Conservation (phyloP, 2,113 vertebrate species). For the Arothron firmamentum region DNA sequence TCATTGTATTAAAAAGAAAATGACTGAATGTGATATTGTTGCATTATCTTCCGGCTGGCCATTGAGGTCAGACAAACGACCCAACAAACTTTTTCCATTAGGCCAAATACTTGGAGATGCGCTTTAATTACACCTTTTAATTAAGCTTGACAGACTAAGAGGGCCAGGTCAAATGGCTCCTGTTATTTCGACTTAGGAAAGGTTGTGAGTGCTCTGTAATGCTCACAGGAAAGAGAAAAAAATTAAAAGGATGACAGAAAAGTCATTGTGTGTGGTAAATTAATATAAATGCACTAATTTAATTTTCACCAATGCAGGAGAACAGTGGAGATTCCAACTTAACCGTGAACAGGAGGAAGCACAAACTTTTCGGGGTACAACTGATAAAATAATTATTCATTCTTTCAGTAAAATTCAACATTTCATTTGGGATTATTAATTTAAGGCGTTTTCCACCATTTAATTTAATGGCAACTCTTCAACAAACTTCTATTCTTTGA, state of each 20-base stretch:
- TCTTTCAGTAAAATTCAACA: neutral
- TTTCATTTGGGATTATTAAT: neutral
- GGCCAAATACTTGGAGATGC: slow-evolving; percentile 7
- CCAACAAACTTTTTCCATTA: slow-evolving; percentile 33
- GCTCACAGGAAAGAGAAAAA: neutral
- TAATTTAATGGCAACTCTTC: neutral
- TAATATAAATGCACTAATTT: too few species aligned
- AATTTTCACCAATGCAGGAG: neutral
- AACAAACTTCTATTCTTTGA: slow-evolving; percentile 14
- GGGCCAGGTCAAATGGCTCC: slow-evolving; percentile 29
- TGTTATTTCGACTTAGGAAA: slow-evolving; percentile 26
- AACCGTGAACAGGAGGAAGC: neutral
- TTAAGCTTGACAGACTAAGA: slow-evolving; percentile 34
- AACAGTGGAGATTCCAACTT: neutral
- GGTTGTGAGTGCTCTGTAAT: slow-evolving; percentile 14
- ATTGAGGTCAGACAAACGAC: slow-evolving; percentile 30
- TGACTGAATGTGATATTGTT: neutral
- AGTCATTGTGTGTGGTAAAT: neutral
- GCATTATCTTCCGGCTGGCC: neutral
- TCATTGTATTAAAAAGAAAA: too few species aligned
- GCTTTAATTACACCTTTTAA: slow-evolving; percentile 54
- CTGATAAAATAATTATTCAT: neutral
- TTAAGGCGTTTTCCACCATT: neutral
- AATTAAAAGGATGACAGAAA: neutral
- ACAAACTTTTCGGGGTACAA: neutral